Evolutionary conservation across 2,797 vertebrate genomes (phyloP).

Genomic region (Xiphorhynchus erythropygius): DNA sequence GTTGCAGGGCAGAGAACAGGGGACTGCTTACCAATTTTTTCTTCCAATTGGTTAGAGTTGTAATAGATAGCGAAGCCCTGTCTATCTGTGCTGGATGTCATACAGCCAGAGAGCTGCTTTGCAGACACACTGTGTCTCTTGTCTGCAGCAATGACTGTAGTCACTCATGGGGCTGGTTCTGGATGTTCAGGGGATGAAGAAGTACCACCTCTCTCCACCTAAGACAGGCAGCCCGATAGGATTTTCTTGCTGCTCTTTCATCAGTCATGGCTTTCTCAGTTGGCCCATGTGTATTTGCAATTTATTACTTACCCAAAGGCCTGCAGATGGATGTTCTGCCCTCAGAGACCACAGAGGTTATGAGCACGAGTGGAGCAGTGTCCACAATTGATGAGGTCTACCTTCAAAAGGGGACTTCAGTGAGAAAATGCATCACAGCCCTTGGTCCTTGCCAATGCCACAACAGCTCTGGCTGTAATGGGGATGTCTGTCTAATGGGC

Average conservation of each 20-base stretch:
- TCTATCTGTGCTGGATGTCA: rapidly evolving
- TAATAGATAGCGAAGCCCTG: neutral
- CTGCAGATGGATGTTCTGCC: neutral
- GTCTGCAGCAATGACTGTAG: neutral
- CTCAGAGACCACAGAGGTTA: rapidly evolving
- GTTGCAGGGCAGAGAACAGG: neutral
- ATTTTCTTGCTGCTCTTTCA: neutral
- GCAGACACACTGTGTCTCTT: neutral
- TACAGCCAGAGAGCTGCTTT: neutral
- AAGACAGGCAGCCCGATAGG: neutral
- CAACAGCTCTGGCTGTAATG: neutral
- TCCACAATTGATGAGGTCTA: neutral
- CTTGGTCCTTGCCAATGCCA: neutral
- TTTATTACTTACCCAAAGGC: neutral
- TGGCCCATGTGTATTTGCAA: neutral
- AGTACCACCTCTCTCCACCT: rapidly evolving
- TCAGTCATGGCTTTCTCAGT: neutral
- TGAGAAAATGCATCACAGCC: neutral
- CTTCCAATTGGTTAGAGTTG: neutral
- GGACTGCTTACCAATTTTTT: neutral
- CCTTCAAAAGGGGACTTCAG: neutral
- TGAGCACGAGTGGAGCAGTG: rapidly evolving
- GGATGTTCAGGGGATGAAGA: neutral
- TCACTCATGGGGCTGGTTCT: neutral
- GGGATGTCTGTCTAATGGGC: neutral